Percentiles rank a stretch among this genome's conserved stretches.
Evolutionary conservation across 1,140 invertebrate genomes (phyloP).

Genomic region (Drosophila punjabiensis): DNA sequence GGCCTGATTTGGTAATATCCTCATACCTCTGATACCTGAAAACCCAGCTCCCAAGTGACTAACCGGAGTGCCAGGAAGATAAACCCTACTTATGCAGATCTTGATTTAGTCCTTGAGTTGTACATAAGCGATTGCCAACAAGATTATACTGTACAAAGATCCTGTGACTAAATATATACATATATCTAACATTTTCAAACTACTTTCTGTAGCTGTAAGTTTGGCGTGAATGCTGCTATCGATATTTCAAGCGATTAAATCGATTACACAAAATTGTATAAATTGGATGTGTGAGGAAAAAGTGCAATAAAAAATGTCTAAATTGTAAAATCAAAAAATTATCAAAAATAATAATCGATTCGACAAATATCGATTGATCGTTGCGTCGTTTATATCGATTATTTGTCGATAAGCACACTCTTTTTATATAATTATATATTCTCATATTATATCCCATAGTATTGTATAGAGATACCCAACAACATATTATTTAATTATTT

Average conservation of each 20-base stretch:
- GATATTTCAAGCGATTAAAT: conserved; percentile 17
- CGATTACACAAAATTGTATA: background rate
- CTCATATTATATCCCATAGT: conserved; percentile 30
- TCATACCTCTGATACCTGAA: conserved; percentile 6
- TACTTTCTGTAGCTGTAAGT: conserved; percentile 20
- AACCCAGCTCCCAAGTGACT: conserved; percentile 25
- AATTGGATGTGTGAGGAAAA: background rate
- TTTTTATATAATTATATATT: conserved; percentile 8
- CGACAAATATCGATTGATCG: conserved; percentile 1
- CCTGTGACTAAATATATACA: conserved; percentile 34
- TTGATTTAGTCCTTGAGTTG: conserved; percentile 20
- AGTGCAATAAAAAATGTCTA: too few relatives aligned
- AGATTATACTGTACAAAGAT: conserved; percentile 31
- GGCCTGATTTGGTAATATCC: background rate
- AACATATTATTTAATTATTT: conserved; percentile 43
- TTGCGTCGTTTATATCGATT: conserved; percentile 21
- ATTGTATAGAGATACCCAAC: conserved; percentile 41
- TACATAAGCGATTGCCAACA: conserved; percentile 40
- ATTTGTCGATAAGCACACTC: conserved; percentile 11
- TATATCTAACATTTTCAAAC: conserved; percentile 29
- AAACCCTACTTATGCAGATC: conserved; percentile 16
- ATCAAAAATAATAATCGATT: background rate
- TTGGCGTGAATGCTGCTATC: conserved; percentile 32
- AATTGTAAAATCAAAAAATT: background rate
- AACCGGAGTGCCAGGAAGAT: conserved; percentile 26